Percentiles rank a stretch among this genome's conserved stretches.
These are phyloP conservation scores for Tachypleus tridentatus DNA, from an alignment of 1,140 invertebrate genomes.

Conservation along the genomic window DNA sequence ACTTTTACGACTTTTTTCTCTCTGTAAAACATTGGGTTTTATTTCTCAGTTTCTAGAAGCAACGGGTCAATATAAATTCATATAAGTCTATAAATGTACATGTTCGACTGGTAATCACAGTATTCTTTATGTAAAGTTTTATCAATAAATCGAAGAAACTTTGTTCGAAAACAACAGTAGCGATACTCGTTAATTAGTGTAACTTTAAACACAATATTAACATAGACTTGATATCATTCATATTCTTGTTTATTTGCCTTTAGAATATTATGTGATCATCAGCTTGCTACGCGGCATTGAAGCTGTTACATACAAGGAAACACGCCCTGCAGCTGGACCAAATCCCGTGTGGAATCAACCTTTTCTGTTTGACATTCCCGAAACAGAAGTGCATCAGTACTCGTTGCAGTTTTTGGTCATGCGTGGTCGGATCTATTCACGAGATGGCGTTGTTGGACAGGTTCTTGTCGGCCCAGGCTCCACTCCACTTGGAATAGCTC, in stretches of 20 bases:
- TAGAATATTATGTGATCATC: slow-evolving; percentile 14
- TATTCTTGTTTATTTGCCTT: neutral
- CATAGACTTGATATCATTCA: neutral
- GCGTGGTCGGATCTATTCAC: slow-evolving; percentile 14
- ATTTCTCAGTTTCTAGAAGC: no score
- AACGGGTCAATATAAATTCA: no score
- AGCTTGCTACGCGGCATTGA: slow-evolving; percentile 8
- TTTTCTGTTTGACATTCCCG: slow-evolving; percentile 16
- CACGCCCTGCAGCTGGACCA: slow-evolving; percentile 6
- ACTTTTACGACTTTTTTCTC: no score
- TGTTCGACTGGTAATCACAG: no score
- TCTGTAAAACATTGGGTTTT: no score
- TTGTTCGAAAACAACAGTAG: no score
- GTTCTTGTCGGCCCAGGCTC: slow-evolving; percentile 19
- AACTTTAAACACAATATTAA: neutral
- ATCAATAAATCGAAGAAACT: no score
- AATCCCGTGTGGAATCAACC: slow-evolving; percentile 20
- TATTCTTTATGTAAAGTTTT: no score
- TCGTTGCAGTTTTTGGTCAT: slow-evolving; percentile 22
- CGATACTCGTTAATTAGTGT: no score
- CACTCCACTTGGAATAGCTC: slow-evolving; percentile 14
- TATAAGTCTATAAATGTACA: no score
- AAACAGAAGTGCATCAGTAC: slow-evolving; percentile 4
- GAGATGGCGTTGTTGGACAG: slow-evolving; percentile 22
- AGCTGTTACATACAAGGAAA: slow-evolving; percentile 5